Base-by-base conservation (phyloP, 2,113 vertebrate species). In the Coracopsis vasa region DNA sequence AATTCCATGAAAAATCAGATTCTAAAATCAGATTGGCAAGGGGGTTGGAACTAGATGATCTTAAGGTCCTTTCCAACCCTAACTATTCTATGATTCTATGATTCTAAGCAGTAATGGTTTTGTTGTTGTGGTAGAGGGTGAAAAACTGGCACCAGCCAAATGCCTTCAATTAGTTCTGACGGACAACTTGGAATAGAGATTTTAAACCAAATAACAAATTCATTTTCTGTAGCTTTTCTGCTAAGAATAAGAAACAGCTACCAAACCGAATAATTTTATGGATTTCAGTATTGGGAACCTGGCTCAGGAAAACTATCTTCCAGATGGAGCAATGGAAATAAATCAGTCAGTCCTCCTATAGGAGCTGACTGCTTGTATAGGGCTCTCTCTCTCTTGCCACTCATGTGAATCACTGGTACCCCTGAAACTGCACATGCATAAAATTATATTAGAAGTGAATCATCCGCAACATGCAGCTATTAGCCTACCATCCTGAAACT, bases 131-230 rank as follows among this genome's bases (percentile, higher is more conserved):
- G 65, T 72, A 84, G 41, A 94, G 41, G 21, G 8, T 67, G 35
- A 71, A 84, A 88, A 90, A 92, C 50, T 54, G 88, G 44, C 60
- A 83, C 31, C 42, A 91, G 44, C 33, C 77, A 65, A 80, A 86
- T 16, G 27, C 27, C 37, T 93, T 93, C 61, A 91, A 93, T 96
- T 84, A 71, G 50, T 93, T 95, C 75, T 19, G 73, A 94, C 95
- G n/a, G 35, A 93, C 69, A 94, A 79, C 18, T 74, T 69, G 80
- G 42, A 89, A 45, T 8, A 53, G 41, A 90, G 45, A 73, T 62
- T 56, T 89, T 48, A 64, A 86, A 84, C 41, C 25, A 91, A 78
- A 90, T 82, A 42, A 86, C 29, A 67, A 67, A 74, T 73, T 86
- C 16, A 11, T 66, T 91, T 72, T 60, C 37, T 11, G 4, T 41